Evolutionary conservation across 2,888 invertebrate species (phyloP).

Genomic region (Ischnus inquisitorius): DNA sequence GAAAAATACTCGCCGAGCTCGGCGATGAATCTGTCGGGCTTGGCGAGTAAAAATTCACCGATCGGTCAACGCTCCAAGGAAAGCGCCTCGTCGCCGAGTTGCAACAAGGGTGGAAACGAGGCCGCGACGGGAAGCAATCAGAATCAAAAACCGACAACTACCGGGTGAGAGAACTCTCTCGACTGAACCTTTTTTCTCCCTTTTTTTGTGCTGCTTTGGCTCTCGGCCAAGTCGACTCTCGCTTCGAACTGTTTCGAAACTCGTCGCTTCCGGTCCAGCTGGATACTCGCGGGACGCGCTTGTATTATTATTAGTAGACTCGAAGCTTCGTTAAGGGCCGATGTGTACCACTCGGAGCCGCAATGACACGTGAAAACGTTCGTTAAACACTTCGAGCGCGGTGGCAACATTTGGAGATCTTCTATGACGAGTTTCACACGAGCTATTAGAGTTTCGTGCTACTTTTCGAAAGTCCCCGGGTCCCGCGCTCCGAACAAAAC

Average conservation of each 20-base stretch:
- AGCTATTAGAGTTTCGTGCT: neutral
- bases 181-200: slow-evolving; percentile 1
- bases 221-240: slow-evolving; percentile 28
- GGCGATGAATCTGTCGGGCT: slow-evolving; percentile 73
- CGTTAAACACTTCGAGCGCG: neutral
- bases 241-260: slow-evolving; percentile 36
- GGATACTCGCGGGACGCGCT: slow-evolving; percentile 25
- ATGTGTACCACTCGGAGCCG: slow-evolving; percentile 31
- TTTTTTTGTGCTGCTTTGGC: slow-evolving; percentile 29
- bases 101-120: slow-evolving; percentile 65
- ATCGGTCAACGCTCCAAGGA: slow-evolving; percentile 74
- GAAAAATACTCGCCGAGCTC: slow-evolving; percentile 90
- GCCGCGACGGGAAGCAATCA: slow-evolving; percentile 37
- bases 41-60: slow-evolving; percentile 76
- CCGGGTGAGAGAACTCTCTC: slow-evolving; percentile 60
- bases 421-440: slow-evolving; percentile 2
- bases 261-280: slow-evolving; percentile 65
- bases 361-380: slow-evolving; percentile 53
- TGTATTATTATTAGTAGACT: slow-evolving; percentile 56
- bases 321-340: slow-evolving; percentile 43
- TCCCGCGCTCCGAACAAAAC: neutral
- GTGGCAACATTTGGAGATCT: slow-evolving; percentile 19
- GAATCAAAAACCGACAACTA: slow-evolving; percentile 61
- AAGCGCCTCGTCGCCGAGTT: slow-evolving; percentile 73
- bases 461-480: slow-evolving; percentile 30